Percentiles rank a stretch among this genome's conserved stretches.
Evolutionary conservation across 1,140 invertebrate species (phyloP).

Genomic region (Melanaphis sacchari): DNA sequence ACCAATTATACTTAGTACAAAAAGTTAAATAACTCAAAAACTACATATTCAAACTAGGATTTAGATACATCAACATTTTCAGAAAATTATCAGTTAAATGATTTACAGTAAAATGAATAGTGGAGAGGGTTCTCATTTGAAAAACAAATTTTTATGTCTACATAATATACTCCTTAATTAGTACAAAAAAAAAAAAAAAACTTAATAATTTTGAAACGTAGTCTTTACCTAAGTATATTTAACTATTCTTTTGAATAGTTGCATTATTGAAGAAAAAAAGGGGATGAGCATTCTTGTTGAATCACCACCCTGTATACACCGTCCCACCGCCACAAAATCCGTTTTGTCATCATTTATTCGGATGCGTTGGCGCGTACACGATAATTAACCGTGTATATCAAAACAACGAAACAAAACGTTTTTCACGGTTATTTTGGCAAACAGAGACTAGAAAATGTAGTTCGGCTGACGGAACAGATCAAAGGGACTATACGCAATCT

Average conservation of each 20-base stretch:
- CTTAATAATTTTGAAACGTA: too few species aligned
- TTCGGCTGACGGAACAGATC: background rate
- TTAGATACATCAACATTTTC: background rate
- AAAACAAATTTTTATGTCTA: too few species aligned
- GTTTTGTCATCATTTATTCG: background rate
- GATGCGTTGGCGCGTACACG: background rate
- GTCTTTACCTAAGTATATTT: background rate
- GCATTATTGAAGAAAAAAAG: background rate
- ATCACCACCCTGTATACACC: background rate
- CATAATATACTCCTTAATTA: too few species aligned
- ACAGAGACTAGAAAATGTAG: background rate
- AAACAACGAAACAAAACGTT: background rate
- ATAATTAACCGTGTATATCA: background rate
- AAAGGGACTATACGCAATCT: background rate
- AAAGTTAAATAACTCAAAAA: background rate
- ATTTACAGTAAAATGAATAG: background rate
- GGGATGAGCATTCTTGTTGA: background rate
- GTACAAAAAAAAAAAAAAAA: too few species aligned
- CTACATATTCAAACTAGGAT: background rate
- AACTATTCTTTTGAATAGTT: background rate
- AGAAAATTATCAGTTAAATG: background rate
- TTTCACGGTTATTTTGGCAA: background rate
- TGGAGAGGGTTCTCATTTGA: too few species aligned
- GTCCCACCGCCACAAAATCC: background rate
- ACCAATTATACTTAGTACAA: too few species aligned